Percentiles rank a stretch among this genome's conserved stretches.
Evolutionary conservation across 64 coral and sea anemone genomes (phyloP).

Genomic region (Montipora efflorescens): DNA sequence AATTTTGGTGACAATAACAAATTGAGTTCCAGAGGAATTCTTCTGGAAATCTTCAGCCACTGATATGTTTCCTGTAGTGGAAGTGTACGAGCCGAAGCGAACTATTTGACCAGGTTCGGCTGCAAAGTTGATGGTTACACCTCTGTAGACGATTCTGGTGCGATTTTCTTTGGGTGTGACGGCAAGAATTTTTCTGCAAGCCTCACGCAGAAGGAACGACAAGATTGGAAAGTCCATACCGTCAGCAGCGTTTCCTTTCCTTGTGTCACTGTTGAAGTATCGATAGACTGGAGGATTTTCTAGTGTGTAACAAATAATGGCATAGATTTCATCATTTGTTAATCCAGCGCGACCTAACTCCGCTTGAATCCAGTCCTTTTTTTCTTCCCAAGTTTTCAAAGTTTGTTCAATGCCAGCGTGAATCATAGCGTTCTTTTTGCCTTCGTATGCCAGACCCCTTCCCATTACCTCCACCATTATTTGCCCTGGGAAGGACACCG

Average conservation of each 20-base stretch:
- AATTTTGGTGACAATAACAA: conserved; percentile 79
- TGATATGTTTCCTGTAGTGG: conserved; percentile 53
- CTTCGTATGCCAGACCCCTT: conserved; percentile 73
- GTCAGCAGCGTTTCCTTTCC: conserved; percentile 68
- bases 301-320: conserved; percentile 80
- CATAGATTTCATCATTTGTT: conserved; percentile 71
- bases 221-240: conserved; percentile 88
- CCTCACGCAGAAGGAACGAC: conserved; percentile 78
- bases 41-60: conserved; percentile 74
- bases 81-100: conserved; percentile 83
- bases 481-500: conserved; percentile 74
- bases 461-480: conserved; percentile 84
- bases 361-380: conserved; percentile 28
- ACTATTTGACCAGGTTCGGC: conserved; percentile 56
- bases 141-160: conserved; percentile 77
- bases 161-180: conserved; percentile 70
- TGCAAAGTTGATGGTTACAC: conserved; percentile 24
- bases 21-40: conserved; percentile 60
- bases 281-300: conserved; percentile 84
- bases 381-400: conserved; percentile 62
- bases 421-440: conserved; percentile 79
- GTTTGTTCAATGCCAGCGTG: conserved; percentile 75
- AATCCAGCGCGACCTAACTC: conserved; percentile 42
- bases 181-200: conserved; percentile 74
- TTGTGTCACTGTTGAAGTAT: conserved; percentile 73